Conservation (phyloP, 2,888 invertebrate genomes). For the Chelonus formosanus region DNA sequence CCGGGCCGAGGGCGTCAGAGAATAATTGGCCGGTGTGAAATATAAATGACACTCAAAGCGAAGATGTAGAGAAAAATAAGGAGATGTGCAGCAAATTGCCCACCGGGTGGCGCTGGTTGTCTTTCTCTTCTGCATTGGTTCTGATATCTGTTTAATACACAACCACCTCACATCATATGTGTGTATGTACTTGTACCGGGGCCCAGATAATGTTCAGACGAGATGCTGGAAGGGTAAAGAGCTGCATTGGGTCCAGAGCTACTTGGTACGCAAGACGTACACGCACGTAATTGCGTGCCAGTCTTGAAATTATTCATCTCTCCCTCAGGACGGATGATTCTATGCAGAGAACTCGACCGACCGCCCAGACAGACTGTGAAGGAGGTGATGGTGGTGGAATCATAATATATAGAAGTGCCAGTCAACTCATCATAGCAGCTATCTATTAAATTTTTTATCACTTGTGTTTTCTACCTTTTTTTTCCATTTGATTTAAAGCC, state of each 20-base stretch:
- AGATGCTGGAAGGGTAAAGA: too few species aligned
- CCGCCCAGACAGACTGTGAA: slow-evolving; percentile 30
- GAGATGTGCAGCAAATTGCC: slow-evolving; percentile 12
- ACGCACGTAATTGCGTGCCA: slow-evolving; percentile 63
- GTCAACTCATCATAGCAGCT: slow-evolving; percentile 48
- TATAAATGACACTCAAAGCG: slow-evolving; percentile 57
- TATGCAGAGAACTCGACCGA: slow-evolving; percentile 46
- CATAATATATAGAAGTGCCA: slow-evolving; percentile 65
- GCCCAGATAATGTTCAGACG: too few species aligned
- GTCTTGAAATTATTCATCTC: slow-evolving; percentile 65
- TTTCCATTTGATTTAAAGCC: not conserved
- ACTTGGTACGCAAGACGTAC: slow-evolving; percentile 65
- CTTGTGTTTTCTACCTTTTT: not conserved
- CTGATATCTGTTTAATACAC: slow-evolving; percentile 21
- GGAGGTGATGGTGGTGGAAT: slow-evolving; percentile 44
- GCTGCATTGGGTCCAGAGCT: slow-evolving; percentile 45
- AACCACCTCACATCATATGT: not conserved
- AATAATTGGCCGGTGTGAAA: slow-evolving; percentile 59
- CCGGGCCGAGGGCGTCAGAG: slow-evolving; percentile 38
- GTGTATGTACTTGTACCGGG: not conserved
- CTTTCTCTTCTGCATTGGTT: not conserved
- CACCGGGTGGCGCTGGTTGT: slow-evolving; percentile 4
- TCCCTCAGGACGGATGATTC: slow-evolving; percentile 41
- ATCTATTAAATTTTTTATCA: slow-evolving; percentile 6
- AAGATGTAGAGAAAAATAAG: slow-evolving; percentile 22